Percentiles rank a stretch among this genome's conserved stretches.
These are phyloP conservation scores for Picus viridis DNA, from an alignment of 2,797 vertebrate genomes.

Conservation along the genomic window DNA sequence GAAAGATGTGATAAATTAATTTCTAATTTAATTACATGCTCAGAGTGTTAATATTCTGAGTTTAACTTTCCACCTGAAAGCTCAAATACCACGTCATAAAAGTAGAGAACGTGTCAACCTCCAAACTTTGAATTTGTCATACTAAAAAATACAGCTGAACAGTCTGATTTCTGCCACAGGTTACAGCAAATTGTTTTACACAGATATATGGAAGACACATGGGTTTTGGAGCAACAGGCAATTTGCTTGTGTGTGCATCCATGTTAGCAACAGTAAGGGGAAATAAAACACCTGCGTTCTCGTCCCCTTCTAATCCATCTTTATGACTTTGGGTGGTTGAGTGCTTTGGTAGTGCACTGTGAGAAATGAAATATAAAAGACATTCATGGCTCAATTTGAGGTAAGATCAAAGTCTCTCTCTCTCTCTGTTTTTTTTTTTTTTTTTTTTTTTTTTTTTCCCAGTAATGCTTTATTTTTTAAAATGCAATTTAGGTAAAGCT, in stretches of 20 bases:
- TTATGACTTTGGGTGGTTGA: constrained; percentile 3
- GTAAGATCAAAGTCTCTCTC: background rate
- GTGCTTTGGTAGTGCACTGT: background rate
- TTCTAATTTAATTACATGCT: background rate
- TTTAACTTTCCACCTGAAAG: background rate
- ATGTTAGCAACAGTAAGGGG: background rate
- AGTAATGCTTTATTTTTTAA: background rate
- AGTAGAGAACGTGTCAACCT: background rate
- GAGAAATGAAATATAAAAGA: constrained; percentile 20
- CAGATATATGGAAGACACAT: background rate
- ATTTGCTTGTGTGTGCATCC: background rate
- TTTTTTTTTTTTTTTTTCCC: background rate
- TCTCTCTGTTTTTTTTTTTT: background rate
- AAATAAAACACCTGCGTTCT: background rate
- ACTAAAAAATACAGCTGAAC: background rate
- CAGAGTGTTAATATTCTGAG: background rate
- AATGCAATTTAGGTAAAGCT: background rate
- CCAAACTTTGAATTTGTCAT: background rate
- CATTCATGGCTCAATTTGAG: background rate
- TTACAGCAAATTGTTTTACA: background rate
- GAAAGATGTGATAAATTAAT: background rate
- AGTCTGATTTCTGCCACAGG: background rate
- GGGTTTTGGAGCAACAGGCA: background rate
- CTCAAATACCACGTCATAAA: background rate
- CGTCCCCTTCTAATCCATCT: background rate